Base-by-base conservation (phyloP, 2,797 vertebrate species). In the Muscicapa striata region DNA sequence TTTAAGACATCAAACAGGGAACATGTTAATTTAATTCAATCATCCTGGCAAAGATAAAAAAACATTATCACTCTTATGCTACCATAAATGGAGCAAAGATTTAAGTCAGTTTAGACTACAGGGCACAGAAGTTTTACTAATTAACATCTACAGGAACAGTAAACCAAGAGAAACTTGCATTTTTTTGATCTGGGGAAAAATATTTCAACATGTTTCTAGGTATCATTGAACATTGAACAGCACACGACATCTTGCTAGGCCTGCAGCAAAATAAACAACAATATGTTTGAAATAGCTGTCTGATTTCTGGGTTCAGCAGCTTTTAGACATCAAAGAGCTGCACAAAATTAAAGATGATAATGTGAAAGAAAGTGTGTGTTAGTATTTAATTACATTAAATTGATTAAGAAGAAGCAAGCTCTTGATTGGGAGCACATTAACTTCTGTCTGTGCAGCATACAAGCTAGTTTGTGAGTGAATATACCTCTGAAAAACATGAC, bases 101-200 rank as follows among this genome's bases (percentile, higher is more conserved):
- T 54, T 90, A 75, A 96, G 70, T 73, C 23, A 70, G 54, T 94
- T 97, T 84, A 91, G 17, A 45, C 21, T 84, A 55, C 19, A 70
- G 34, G 93, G 48, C 66, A 84, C 26, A 90, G 46, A 54, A 63
- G 54, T 89, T 89, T 96, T 82, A 49, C 32, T 93, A 94, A 97
- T 93, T 93, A 96, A 52, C 34, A 89, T 93, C 40, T 64, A 76
- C 30, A 75, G 59, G 49, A 30, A 93, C 55, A 79, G 12, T 22
- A 95, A 89, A 70, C 18, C 15, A 93, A 66, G 22, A 94, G 67
- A 87, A 41, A 34, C 23, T 59, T 88, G 32, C 17, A 40, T 59
- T 79, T 77, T 78, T 79, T 15, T 30, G 30, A 67, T 89, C 54
- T 38, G 36, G 8, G 17, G 3, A 43, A 87, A 63, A 57, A 21